phyloP scores from a whole-genome alignment of 2,113 vertebrate species.

The Brachyistius frenatus region DNA sequence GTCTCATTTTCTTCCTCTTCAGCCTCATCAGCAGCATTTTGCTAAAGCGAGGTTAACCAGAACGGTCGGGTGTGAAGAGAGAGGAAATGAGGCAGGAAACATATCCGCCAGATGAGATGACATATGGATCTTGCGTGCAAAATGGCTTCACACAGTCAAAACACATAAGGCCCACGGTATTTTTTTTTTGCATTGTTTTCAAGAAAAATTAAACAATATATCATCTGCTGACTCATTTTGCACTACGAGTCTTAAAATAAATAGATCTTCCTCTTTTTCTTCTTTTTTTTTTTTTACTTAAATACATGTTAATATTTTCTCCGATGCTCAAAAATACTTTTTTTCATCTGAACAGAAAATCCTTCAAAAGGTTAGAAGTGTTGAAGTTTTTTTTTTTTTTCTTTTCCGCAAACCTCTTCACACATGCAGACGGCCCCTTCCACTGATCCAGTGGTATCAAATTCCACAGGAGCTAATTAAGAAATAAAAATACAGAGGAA shows the following conservation, averaged over 20 bases:
- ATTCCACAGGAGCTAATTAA: constrained; percentile 60
- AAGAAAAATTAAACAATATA: constrained; percentile 85
- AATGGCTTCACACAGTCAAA: constrained; percentile 84
- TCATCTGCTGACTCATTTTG: constrained; percentile 76
- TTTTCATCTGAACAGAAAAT: constrained; percentile 71
- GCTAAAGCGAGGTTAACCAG: constrained; percentile 32
- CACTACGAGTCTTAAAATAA: constrained; percentile 81
- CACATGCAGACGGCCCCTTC: constrained; percentile 70
- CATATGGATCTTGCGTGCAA: constrained; percentile 79
- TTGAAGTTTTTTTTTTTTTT: constrained; percentile 25
- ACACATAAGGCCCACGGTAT: constrained; percentile 78
- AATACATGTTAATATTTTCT: constrained; percentile 84
- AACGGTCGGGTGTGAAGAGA: constrained; percentile 45
- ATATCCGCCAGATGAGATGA: constrained; percentile 57
- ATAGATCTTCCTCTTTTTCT: constrained; percentile 81
- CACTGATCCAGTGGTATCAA: constrained; percentile 62
- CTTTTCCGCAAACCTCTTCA: constrained; percentile 53
- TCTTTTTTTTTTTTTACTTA: constrained; percentile 71
- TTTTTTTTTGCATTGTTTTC: constrained; percentile 90
- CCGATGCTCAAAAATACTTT: constrained; percentile 79
- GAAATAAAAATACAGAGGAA: constrained; percentile 36
- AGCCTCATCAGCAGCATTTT: constrained; percentile 9
- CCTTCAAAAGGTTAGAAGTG: constrained; percentile 73
- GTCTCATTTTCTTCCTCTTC: constrained; percentile 53
- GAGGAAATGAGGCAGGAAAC: constrained; percentile 58